These are phyloP conservation scores for Pangasius larnaudii DNA, from an alignment of 2,797 vertebrate species.

Conservation along the genomic window DNA sequence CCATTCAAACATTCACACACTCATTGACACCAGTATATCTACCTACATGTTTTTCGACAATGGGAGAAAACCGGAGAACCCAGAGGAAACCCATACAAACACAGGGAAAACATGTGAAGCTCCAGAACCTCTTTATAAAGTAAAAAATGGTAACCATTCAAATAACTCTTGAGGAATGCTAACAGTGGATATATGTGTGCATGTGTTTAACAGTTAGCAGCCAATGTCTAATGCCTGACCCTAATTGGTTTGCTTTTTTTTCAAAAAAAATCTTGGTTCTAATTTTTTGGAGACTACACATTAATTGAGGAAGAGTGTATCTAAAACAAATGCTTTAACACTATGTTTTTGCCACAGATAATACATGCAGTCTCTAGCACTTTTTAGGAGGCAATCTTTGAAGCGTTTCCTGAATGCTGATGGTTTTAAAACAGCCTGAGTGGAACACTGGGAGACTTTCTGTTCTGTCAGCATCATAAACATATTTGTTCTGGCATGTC, in stretches of 20 bases:
- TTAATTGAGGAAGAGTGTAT: neutral
- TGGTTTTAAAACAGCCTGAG: constrained; percentile 22
- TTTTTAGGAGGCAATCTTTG: neutral
- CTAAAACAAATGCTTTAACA: neutral
- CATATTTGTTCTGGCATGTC: constrained; percentile 36
- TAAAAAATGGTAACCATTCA: neutral
- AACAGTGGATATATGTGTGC: neutral
- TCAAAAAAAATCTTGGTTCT: neutral
- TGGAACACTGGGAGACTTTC: constrained; percentile 33
- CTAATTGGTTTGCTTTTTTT: neutral
- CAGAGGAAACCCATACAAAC: neutral
- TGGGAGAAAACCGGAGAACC: neutral
- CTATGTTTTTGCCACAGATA: neutral
- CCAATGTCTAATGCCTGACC: neutral
- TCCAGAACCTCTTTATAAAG: neutral
- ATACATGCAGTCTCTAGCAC: neutral
- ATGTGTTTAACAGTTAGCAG: neutral
- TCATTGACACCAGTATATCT: neutral
- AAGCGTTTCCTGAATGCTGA: constrained; percentile 13
- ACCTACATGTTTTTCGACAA: neutral
- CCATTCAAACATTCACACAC: neutral
- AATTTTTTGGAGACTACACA: neutral
- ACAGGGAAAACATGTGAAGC: neutral
- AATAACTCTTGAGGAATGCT: neutral
- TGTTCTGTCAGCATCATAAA: constrained; percentile 36